Evolutionary conservation across 2,888 invertebrate genomes (phyloP).

Genomic region (Eilema griseolum): DNA sequence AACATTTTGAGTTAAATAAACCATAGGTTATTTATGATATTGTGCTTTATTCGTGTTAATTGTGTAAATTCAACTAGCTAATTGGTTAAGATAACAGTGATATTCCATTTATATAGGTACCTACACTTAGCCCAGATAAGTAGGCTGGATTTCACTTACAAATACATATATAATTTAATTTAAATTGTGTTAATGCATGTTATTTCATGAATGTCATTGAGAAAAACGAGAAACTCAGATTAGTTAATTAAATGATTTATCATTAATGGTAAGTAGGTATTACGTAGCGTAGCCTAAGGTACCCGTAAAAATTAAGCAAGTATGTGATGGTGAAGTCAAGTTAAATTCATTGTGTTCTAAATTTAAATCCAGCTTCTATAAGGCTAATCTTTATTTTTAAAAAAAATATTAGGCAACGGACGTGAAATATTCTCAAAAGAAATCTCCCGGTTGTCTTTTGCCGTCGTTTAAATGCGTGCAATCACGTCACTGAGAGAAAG

Average conservation of each 20-base stretch:
- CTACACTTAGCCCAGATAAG: neutral
- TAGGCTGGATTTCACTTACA: neutral
- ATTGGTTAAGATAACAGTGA: neutral
- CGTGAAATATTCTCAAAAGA: conserved; percentile 26
- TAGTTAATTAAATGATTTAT: no score
- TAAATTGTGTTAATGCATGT: neutral
- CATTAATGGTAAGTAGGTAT: no score
- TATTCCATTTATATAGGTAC: neutral
- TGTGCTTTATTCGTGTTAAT: conserved; percentile 10
- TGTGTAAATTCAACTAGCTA: conserved; percentile 11
- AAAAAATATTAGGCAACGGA: conserved; percentile 10
- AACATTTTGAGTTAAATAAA: conserved; percentile 33
- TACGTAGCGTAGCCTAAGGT: no score
- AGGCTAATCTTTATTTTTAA: neutral
- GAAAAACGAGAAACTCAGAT: no score
- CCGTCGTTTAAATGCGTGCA: conserved; percentile 34
- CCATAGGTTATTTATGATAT: conserved; percentile 12
- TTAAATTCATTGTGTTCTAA: no score
- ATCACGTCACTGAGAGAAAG: conserved; percentile 41
- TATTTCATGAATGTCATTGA: no score
- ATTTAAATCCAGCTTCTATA: neutral
- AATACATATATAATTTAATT: neutral
- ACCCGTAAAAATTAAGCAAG: no score
- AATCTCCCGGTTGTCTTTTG: conserved; percentile 41
- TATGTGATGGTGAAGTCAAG: no score